phyloP scores from a whole-genome alignment of 2,888 invertebrate species.

The Eilema griseolum region DNA sequence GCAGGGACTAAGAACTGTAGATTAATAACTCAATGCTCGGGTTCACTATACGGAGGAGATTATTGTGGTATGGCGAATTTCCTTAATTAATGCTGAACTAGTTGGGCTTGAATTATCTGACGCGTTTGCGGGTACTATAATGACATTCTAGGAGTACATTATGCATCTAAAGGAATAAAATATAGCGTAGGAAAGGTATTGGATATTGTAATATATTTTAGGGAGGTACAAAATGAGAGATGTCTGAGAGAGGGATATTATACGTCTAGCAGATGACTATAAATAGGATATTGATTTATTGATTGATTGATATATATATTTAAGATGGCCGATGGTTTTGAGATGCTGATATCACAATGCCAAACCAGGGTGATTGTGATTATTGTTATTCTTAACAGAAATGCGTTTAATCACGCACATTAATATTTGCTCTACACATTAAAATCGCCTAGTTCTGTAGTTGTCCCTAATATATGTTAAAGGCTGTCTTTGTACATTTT shows the following conservation, averaged over 20 bases:
- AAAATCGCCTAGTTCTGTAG: not conserved
- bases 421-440: not conserved
- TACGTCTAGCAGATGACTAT: not conserved
- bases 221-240: too few species aligned
- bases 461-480: too few species aligned
- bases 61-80: conserved; percentile 28
- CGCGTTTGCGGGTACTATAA: not conserved
- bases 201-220: too few species aligned
- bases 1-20: conserved; percentile 38
- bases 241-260: too few species aligned
- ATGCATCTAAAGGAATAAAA: not conserved
- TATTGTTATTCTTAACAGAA: not conserved
- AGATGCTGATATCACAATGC: not conserved
- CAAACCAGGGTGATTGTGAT: not conserved
- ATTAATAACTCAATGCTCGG: conserved; percentile 45
- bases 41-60: conserved; percentile 19
- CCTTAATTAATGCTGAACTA: conserved; percentile 1
- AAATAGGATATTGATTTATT: not conserved
- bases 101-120: conserved; percentile 15
- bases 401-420: not conserved
- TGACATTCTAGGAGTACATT: not conserved
- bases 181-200: too few species aligned
- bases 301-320: not conserved
- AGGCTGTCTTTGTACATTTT: too few species aligned
- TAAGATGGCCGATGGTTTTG: not conserved